phyloP scores from a whole-genome alignment of 2,797 vertebrate species.

The Sebastes steindachneri region DNA sequence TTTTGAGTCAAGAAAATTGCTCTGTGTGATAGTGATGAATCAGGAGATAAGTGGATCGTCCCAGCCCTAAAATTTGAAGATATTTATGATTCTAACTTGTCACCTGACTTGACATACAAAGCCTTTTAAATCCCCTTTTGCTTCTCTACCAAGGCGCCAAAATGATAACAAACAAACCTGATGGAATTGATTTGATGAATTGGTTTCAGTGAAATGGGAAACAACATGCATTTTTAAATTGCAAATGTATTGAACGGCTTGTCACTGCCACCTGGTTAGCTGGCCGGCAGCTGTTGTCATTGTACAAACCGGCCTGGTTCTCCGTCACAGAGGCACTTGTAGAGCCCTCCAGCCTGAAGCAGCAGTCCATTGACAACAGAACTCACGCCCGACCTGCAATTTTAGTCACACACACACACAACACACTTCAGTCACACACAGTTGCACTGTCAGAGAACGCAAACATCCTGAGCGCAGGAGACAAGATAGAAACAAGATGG shows the following conservation, averaged over 20 bases:
- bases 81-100: background rate
- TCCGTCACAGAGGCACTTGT: constrained; percentile 16
- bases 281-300: constrained; percentile 22
- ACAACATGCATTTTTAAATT: background rate
- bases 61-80: background rate
- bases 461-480: background rate
- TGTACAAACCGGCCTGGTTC: constrained; percentile 6
- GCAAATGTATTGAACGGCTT: constrained; percentile 3
- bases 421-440: background rate
- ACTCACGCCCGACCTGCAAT: constrained; percentile 3
- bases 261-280: constrained; percentile 33
- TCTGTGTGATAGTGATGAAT: background rate
- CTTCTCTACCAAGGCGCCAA: background rate
- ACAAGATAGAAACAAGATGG: background rate
- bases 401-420: background rate
- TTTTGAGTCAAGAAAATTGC: background rate
- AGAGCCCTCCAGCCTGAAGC: constrained; percentile 30
- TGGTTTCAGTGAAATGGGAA: background rate
- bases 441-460: background rate
- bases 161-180: background rate
- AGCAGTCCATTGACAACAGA: constrained; percentile 1
- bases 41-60: too few species aligned
- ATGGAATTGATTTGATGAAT: background rate
- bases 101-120: background rate
- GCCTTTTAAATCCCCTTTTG: background rate